Evolutionary conservation across 2,888 invertebrate genomes (phyloP), one percentile per base, ranked within the genome.

Genomic region (Mayetiola destructor): DNA sequence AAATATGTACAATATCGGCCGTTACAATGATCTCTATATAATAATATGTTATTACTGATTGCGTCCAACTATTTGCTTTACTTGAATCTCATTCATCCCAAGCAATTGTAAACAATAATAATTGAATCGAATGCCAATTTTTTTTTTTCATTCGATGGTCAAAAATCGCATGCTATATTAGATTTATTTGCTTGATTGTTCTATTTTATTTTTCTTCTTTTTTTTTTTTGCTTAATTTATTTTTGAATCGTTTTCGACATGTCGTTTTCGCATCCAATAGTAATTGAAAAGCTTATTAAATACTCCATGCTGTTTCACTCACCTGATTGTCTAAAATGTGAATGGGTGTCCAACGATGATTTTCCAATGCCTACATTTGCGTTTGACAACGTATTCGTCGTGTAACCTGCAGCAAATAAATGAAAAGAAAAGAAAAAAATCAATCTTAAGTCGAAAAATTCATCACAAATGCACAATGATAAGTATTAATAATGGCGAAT

Each of bases 271-370:
- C 5, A 18, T 39, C 18, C 20, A 40, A 40, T 18, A 40, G 8
- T 20, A 16, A 37, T 39, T 39, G 6, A 20, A 39, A 18, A 18
- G 39, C 6, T 39, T 18, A 2, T 18, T 39, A 8, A n/a, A n/a
- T n/a, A n/a, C n/a, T 32, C 12, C 12, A 32, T 32, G 32, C 12
- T 32, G 32, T 32, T 6, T 6, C 16, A 66, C 77, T 77, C 73
- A 89, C 90, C 89, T 77, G 90, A 89, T 77, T 90, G 90, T 69
- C 90, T 80, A 65, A 90, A 81, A 76, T 91, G 90, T 67, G 88
- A 80, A 75, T 91, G 90, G 56, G 89, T 85, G 73, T 90, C 91
- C 73, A 91, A 76, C 63, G 86, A 83, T 65, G 87, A 79, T 72
- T 89, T 89, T 61, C 66, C 66, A 55, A 68, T 67, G 61, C 68